Evolutionary conservation across 2,888 invertebrate genomes (phyloP).

Genomic region (Drosophila merina): DNA sequence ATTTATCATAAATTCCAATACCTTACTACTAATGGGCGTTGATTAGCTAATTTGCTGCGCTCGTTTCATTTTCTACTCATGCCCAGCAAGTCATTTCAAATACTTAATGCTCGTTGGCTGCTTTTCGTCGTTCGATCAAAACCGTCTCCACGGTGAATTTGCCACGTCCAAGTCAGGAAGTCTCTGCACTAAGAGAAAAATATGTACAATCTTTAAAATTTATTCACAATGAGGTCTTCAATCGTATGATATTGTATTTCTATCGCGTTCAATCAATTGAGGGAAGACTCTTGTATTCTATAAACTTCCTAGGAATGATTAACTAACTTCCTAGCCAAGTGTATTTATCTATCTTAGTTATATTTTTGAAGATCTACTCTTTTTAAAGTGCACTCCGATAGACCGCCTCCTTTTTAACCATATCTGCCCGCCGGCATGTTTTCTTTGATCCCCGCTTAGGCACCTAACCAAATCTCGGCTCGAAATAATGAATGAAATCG

Average conservation of each 20-base stretch:
- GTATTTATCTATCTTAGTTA: no score
- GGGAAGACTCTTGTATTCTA: no score
- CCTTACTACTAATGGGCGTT: slow-evolving; percentile 77
- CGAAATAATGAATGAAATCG: slow-evolving; percentile 74
- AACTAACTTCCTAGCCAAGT: no score
- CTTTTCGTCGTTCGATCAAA: slow-evolving; percentile 69
- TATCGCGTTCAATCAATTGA: no score
- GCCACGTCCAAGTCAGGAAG: slow-evolving; percentile 44
- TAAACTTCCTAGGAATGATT: no score
- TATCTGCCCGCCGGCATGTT: slow-evolving; percentile 59
- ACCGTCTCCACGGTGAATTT: slow-evolving; percentile 62
- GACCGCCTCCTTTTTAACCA: slow-evolving; percentile 19
- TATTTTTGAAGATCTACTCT: neutral
- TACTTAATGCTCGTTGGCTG: slow-evolving; percentile 49
- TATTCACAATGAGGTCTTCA: no score
- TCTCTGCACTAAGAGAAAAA: neutral
- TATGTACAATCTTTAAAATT: neutral
- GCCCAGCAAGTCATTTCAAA: slow-evolving; percentile 36
- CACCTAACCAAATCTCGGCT: slow-evolving; percentile 33
- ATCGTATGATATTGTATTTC: no score
- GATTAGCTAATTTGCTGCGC: slow-evolving; percentile 79
- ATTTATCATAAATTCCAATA: slow-evolving; percentile 80
- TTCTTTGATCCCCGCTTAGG: slow-evolving; percentile 72
- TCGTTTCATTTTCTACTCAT: slow-evolving; percentile 74
- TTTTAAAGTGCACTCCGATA: slow-evolving; percentile 5